phyloP scores from a whole-genome alignment of 1,140 invertebrate species.

The Gryllus bimaculatus region DNA sequence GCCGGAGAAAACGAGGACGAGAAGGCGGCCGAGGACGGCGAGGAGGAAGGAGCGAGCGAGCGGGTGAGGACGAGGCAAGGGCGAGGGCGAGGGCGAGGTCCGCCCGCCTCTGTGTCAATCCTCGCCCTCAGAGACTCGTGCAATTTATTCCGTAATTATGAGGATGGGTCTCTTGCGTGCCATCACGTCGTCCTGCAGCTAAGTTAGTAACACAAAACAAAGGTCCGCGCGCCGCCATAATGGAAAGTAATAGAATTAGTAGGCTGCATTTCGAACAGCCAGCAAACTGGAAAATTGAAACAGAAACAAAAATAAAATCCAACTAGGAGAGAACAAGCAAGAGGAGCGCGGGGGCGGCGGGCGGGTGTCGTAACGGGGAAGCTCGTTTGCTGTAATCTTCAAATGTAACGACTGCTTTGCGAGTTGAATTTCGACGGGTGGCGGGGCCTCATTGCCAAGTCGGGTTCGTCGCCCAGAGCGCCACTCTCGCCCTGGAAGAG shows the following conservation, averaged over 20 bases:
- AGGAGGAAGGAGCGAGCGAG: constrained; percentile 4
- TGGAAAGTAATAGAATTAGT: constrained; percentile 21
- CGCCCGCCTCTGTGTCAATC: neutral
- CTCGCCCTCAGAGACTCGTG: constrained; percentile 13
- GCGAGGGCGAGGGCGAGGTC: neutral
- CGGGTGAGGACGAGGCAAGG: neutral
- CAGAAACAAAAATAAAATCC: neutral
- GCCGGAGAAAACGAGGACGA: neutral
- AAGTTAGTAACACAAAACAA: neutral
- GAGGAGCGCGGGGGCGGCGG: too few relatives aligned
- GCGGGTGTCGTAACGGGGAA: neutral
- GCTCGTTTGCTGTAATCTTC: neutral
- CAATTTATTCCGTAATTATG: constrained; percentile 21
- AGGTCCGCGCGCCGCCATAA: constrained; percentile 6
- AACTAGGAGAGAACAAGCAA: constrained; percentile 1
- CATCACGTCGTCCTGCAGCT: constrained; percentile 8
- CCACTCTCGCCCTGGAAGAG: too few relatives aligned
- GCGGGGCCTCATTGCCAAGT: too few relatives aligned
- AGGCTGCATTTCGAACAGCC: neutral
- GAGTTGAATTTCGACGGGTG: too few relatives aligned
- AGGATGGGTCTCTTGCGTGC: constrained; percentile 18
- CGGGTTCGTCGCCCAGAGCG: too few relatives aligned
- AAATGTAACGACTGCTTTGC: neutral
- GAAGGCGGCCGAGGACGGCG: neutral
- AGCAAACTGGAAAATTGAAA: constrained; percentile 15